phyloP scores from a whole-genome alignment of 2,797 vertebrate genomes.

The Pseudomugil tenellus region DNA sequence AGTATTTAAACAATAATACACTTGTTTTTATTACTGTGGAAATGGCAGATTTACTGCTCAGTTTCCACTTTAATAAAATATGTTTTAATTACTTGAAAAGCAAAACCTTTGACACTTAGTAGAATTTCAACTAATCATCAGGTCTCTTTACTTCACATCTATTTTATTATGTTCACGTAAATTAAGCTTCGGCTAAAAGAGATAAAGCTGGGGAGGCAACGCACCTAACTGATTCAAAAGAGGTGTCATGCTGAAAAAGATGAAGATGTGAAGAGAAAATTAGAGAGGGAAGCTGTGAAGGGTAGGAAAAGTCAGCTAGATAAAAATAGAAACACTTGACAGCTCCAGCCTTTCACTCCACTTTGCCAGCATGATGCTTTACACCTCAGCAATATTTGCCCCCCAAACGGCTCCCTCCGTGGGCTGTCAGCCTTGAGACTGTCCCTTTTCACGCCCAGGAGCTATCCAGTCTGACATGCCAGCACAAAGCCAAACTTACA shows the following conservation, averaged over 20 bases:
- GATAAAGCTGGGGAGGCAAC: slow-evolving; percentile 23
- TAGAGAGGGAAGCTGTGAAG: slow-evolving; percentile 32
- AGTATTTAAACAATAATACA: slow-evolving; percentile 57
- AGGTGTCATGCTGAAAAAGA: slow-evolving; percentile 33
- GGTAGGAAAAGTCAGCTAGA: slow-evolving; percentile 35
- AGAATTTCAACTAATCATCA: slow-evolving; percentile 22
- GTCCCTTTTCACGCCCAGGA: slow-evolving; percentile 58
- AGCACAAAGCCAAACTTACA: slow-evolving; percentile 44
- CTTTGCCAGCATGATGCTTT: slow-evolving; percentile 50
- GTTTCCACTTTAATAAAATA: slow-evolving; percentile 40
- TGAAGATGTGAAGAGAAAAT: slow-evolving; percentile 32
- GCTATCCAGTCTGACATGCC: slow-evolving; percentile 48
- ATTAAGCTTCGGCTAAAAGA: slow-evolving; percentile 11
- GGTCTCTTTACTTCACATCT: slow-evolving; percentile 25
- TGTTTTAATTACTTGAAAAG: slow-evolving; percentile 24
- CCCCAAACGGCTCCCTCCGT: slow-evolving; percentile 45
- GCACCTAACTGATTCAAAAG: slow-evolving; percentile 18
- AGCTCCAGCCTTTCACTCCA: slow-evolving; percentile 49
- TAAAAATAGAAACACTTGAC: slow-evolving; percentile 48
- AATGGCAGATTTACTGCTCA: slow-evolving; percentile 31
- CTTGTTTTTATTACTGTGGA: slow-evolving; percentile 38
- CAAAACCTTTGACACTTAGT: slow-evolving; percentile 23
- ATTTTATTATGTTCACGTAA: slow-evolving; percentile 36
- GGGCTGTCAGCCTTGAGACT: slow-evolving; percentile 56
- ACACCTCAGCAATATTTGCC: slow-evolving; percentile 53